These are phyloP conservation scores for Drosophila ochracea DNA, from an alignment of 2,888 invertebrate genomes.

Conservation along the genomic window DNA sequence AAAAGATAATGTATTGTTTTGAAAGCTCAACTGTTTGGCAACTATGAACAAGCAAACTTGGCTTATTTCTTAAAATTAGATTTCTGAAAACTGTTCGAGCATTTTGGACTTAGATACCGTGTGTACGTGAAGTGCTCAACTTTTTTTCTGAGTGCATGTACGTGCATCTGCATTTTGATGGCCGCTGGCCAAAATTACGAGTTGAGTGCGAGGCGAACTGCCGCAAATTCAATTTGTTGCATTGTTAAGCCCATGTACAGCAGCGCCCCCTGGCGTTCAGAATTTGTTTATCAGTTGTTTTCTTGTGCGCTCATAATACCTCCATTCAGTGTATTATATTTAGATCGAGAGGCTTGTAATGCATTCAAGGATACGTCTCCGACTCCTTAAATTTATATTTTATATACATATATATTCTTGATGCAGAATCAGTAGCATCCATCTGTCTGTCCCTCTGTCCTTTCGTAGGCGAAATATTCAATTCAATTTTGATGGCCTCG, in stretches of 20 bases:
- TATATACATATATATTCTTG: too few relatives aligned
- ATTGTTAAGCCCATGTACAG: slow-evolving; percentile 34
- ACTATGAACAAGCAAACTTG: too few relatives aligned
- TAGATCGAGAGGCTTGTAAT: neutral
- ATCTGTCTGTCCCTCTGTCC: neutral
- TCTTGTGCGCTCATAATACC: neutral
- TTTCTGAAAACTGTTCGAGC: neutral
- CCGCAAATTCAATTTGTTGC: slow-evolving; percentile 36
- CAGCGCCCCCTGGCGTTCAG: slow-evolving; percentile 44
- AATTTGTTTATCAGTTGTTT: neutral
- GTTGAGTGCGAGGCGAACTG: slow-evolving; percentile 8
- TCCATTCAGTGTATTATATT: neutral
- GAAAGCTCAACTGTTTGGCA: neutral
- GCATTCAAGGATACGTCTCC: neutral
- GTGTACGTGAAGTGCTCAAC: neutral
- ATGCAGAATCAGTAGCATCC: neutral
- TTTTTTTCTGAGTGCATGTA: slow-evolving; percentile 1
- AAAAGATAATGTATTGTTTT: neutral
- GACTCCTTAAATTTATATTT: neutral
- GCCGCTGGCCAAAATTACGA: slow-evolving; percentile 16
- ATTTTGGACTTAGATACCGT: neutral
- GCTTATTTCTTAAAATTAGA: neutral
- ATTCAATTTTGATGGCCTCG: neutral
- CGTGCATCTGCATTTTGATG: neutral
- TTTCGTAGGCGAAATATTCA: neutral